Conservation (phyloP, 2,797 vertebrate species). For the Champsocephalus esox region DNA sequence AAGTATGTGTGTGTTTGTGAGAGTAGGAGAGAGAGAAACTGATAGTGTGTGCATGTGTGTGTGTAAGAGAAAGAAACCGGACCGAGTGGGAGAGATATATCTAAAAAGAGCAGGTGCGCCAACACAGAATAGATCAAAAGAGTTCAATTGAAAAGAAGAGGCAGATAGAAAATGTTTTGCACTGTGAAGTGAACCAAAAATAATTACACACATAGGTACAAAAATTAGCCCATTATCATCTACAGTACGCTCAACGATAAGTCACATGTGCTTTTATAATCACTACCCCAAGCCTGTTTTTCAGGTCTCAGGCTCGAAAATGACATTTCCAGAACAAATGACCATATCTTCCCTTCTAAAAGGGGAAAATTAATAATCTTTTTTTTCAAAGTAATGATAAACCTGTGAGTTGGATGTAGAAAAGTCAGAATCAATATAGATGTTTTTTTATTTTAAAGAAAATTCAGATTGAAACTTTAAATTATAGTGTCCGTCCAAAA, state of each 20-base stretch:
- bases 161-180: slow-evolving; percentile 48
- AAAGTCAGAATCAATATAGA: too few species aligned
- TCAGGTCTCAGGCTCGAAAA: too few species aligned
- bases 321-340: too few species aligned
- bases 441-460: too few species aligned
- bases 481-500: too few species aligned
- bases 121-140: slow-evolving; percentile 64
- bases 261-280: slow-evolving; percentile 20
- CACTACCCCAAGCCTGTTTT: too few species aligned
- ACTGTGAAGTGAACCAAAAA: slow-evolving; percentile 54
- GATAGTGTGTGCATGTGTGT: not conserved
- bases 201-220: slow-evolving; percentile 45
- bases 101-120: slow-evolving; percentile 62
- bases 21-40: slow-evolving; percentile 8
- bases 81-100: slow-evolving; percentile 49
- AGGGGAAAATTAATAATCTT: too few species aligned
- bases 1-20: slow-evolving; percentile 35
- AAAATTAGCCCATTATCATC: slow-evolving; percentile 53
- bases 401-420: too few species aligned
- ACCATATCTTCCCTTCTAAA: too few species aligned
- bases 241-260: slow-evolving; percentile 11
- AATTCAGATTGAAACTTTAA: too few species aligned
- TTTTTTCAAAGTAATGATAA: too few species aligned
- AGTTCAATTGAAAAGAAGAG: slow-evolving; percentile 53
- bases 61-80: slow-evolving; percentile 25